Evolutionary conservation across 1,140 invertebrate genomes (phyloP), one percentile per base, ranked within the genome.

Genomic region (Cherax quadricarinatus): DNA sequence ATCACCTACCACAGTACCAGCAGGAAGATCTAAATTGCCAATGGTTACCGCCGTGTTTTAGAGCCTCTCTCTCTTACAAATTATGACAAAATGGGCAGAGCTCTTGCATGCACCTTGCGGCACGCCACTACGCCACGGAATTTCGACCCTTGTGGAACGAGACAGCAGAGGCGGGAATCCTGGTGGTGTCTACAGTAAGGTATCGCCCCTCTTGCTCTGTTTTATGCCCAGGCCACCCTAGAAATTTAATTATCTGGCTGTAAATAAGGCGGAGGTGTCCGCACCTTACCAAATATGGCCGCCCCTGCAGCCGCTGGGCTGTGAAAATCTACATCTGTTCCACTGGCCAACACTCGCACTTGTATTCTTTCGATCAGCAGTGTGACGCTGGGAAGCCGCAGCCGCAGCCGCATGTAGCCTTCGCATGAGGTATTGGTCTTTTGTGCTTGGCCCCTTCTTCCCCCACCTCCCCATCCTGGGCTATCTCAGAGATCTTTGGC

Each of bases 221-320:
- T 90, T 90, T 90, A 90, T 85, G 89, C 30, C 24, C 62, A 60
- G 89, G 62, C 89, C 89, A 90, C 89, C 89, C 89, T 21, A 90
- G 89, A 90, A 90, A 90, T 90, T 90, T 90, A 90, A 90, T 90
- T 90, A 90, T 90, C 89, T 90, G 82, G 82, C 79, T 90, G 82
- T 90, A 90, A 90, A 90, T 90, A 90, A 84, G 89, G 66, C 51
- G 41, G 89, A 90, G 89, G 89, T 90, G 89, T 90, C 89, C 75
- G 89, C 79, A 86, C 85, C 24, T 41, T 16, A 16, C 84, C 85
- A 75, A 75, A 86, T 86, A 75, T 49, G 85, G 85, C 70, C 41
- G 21, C 70, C 66, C 85, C 85, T 75, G 18, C 6, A 66, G 85
- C 18, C 60, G 24, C 48, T 51, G 30, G 21, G 16, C 85, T 75